Conservation (phyloP, 1,140 invertebrate genomes). For the Forficula auricularia region DNA sequence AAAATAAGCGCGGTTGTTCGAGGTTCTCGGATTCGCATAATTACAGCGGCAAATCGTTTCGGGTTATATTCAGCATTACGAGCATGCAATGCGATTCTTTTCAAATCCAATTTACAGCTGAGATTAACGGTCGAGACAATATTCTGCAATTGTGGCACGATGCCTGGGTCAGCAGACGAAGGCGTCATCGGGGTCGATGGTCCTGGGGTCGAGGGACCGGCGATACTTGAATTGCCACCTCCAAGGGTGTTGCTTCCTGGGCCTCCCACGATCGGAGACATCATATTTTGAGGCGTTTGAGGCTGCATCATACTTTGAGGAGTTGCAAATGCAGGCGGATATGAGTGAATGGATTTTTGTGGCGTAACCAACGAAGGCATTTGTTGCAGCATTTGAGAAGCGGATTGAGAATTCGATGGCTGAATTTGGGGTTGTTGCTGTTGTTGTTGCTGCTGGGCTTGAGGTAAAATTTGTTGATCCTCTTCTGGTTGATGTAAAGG, state of each 20-base stretch:
- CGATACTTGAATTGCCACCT: conserved; percentile 33
- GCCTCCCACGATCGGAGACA: conserved; percentile 53
- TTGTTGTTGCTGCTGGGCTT: conserved; percentile 59
- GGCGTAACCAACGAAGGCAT: conserved; percentile 31
- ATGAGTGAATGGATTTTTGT: conserved; percentile 50
- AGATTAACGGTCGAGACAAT: conserved; percentile 97
- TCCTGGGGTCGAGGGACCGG: conserved; percentile 54
- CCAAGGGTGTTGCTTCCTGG: conserved; percentile 19
- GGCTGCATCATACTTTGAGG: conserved; percentile 66
- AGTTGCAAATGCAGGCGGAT: conserved; percentile 46
- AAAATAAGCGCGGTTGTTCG: conserved; percentile 97
- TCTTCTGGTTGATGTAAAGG: conserved; percentile 80
- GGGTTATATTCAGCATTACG: conserved; percentile 99
- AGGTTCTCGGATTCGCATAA: conserved; percentile 98
- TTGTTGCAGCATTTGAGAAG: conserved; percentile 28
- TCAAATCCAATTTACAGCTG: conserved; percentile 86
- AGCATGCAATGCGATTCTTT: conserved; percentile 95
- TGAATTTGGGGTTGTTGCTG: conserved; percentile 32
- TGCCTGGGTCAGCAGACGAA: conserved; percentile 81
- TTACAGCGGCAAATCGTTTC: conserved; percentile 98
- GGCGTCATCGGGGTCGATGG: conserved; percentile 90
- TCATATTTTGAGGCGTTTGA: conserved; percentile 73
- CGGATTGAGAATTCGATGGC: conserved; percentile 37
- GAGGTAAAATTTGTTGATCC: conserved; percentile 68
- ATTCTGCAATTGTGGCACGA: conserved; percentile 86